Evolutionary conservation across 2,113 vertebrate genomes (phyloP), one percentile per base, ranked within the genome.

Genomic region (Daphoenositta chrysoptera): DNA sequence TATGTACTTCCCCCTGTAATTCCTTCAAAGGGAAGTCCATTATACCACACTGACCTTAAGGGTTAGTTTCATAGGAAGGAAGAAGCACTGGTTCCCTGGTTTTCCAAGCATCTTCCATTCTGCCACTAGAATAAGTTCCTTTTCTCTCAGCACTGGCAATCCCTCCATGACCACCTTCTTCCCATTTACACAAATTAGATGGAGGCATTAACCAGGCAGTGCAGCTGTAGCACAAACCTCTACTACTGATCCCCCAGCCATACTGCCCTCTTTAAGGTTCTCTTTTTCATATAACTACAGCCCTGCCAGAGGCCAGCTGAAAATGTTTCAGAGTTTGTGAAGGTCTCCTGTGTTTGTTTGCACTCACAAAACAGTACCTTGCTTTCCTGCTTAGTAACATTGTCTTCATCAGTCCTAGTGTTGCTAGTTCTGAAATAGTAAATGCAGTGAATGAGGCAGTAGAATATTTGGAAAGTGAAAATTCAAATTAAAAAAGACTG

Each of bases 201-300:
- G 16, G 6, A 44, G 8, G 11, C 4, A 33, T 48, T 45, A 42
- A 44, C 31, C n/a, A 53, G 9, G 2, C 7, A 57, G 8, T 33
- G 3, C 9, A 57, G 10, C n/a, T 80, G 2, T 6, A 53, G 9
- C 13, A 0, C 39, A 81, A 37, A 2, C 3, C 23, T 14, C 13
- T 27, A 0, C 23, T 50, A 6, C 53, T 48, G 8, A 0, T 21
- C 22, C 13, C 15, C 13, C 13, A 63, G 5, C 30, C 51, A 13
- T 1, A 6, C 8, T 16, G 1, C 19, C n/a, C 13, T 39, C 4
- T 9, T 7, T 4, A 13, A 20, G 6, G 3, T 26, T 40, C 45
- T 31, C 53, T 73, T 69, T 31, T 28, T 18, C 6, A 1, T 56
- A 11, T 63, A 70, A 73, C 37, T 56, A 12, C 48, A 73, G 51